Evolutionary conservation across 2,888 invertebrate genomes (phyloP).

Genomic region (Plusia festucae): DNA sequence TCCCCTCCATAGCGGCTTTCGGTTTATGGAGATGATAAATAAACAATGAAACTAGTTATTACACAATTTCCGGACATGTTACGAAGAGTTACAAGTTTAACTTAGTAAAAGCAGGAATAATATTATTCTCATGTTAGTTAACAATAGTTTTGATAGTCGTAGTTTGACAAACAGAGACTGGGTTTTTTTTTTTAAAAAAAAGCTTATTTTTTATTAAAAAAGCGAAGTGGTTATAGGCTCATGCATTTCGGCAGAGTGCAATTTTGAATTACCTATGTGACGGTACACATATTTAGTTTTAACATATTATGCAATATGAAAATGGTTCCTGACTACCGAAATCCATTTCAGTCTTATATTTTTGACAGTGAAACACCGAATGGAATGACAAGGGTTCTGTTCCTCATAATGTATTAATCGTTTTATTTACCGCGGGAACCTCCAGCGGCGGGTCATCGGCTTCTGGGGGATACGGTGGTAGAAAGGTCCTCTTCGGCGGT

Average conservation of each 20-base stretch:
- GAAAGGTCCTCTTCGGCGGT: constrained; percentile 92
- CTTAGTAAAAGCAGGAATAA: not conserved
- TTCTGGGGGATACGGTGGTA: constrained; percentile 87
- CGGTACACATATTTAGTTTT: too few relatives aligned
- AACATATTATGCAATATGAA: too few relatives aligned
- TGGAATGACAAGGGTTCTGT: not conserved
- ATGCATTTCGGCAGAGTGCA: too few relatives aligned
- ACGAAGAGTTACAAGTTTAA: not conserved
- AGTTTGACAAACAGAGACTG: too few relatives aligned
- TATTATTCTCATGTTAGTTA: not conserved
- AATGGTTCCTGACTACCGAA: too few relatives aligned
- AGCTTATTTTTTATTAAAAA: too few relatives aligned
- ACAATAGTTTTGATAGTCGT: not conserved
- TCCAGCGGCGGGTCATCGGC: constrained; percentile 84
- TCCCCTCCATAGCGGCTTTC: constrained; percentile 34
- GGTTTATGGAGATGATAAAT: constrained; percentile 36
- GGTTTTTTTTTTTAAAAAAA: too few relatives aligned
- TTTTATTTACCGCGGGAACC: constrained; percentile 78
- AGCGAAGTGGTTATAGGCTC: too few relatives aligned
- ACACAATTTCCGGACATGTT: constrained; percentile 7
- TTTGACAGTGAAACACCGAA: too few relatives aligned
- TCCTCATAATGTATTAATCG: constrained; percentile 25
- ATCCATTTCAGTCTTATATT: too few relatives aligned
- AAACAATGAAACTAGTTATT: constrained; percentile 45
- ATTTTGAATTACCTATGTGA: too few relatives aligned